Percentiles rank a stretch among this genome's conserved stretches.
Conservation (phyloP, 2,113 vertebrate genomes). For the Pseudorectes ferrugineus region DNA sequence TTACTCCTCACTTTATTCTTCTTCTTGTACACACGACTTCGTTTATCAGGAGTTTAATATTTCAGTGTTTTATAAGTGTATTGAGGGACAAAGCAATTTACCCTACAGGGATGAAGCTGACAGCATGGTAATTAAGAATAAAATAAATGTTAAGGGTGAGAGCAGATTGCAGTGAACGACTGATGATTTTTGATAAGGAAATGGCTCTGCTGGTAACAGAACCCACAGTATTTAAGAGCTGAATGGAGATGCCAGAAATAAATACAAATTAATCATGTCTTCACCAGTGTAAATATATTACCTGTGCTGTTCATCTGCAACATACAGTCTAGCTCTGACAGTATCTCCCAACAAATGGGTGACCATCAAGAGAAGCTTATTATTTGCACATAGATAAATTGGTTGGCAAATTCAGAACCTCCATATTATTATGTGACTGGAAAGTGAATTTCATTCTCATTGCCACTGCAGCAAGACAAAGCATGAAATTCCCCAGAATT, state of each 20-base stretch:
- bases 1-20: neutral
- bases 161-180: conserved; percentile 25
- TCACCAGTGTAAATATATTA: neutral
- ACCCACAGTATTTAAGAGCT: neutral
- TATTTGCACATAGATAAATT: neutral
- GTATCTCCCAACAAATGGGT: neutral
- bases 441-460: neutral
- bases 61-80: neutral
- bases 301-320: neutral
- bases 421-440: neutral
- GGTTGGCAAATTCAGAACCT: neutral
- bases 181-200: conserved; percentile 19
- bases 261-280: conserved; percentile 1
- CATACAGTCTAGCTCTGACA: neutral
- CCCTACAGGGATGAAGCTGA: neutral
- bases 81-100: neutral
- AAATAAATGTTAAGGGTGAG: conserved; percentile 26
- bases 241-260: neutral
- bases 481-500: neutral
- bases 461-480: neutral
- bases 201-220: neutral
- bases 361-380: neutral
- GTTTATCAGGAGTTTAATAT: neutral
- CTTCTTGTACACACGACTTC: neutral
- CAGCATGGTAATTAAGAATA: conserved; percentile 31